These are phyloP conservation scores for Bradypodion ventrale DNA, from an alignment of 2,797 vertebrate genomes.

Conservation along the genomic window DNA sequence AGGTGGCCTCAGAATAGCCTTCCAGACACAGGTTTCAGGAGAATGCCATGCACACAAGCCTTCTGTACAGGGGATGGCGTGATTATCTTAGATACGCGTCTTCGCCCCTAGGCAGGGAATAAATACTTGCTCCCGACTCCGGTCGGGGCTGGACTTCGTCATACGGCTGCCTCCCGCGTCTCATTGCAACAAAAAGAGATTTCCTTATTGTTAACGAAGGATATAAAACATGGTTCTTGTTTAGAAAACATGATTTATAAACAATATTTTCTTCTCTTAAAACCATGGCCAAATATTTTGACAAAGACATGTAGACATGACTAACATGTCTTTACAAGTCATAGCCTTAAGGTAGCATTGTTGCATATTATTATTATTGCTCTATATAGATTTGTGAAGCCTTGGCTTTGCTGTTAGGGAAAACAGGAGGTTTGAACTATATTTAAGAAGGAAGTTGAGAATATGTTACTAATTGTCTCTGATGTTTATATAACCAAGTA, in stretches of 20 bases:
- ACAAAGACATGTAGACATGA: constrained; percentile 7
- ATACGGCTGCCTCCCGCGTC: too few species aligned
- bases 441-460: constrained; percentile 35
- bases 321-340: too few species aligned
- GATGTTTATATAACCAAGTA: constrained; percentile 9
- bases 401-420: constrained; percentile 25
- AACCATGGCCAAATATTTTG: constrained; percentile 22
- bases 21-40: too few species aligned
- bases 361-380: constrained; percentile 22
- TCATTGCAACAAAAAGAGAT: too few species aligned
- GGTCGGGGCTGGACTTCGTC: too few species aligned
- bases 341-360: constrained; percentile 15
- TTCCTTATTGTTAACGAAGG: neutral
- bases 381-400: neutral
- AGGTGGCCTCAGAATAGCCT: too few species aligned
- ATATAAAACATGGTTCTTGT: neutral
- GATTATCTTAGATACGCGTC: too few species aligned
- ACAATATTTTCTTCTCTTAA: neutral
- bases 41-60: too few species aligned
- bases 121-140: too few species aligned
- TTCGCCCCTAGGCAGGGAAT: too few species aligned
- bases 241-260: too few species aligned
- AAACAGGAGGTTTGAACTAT: constrained; percentile 22
- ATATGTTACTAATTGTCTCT: constrained; percentile 11
- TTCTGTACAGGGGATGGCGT: too few species aligned